Evolutionary conservation across 2,113 vertebrate genomes (phyloP).

Genomic region (Ciconia stormi): DNA sequence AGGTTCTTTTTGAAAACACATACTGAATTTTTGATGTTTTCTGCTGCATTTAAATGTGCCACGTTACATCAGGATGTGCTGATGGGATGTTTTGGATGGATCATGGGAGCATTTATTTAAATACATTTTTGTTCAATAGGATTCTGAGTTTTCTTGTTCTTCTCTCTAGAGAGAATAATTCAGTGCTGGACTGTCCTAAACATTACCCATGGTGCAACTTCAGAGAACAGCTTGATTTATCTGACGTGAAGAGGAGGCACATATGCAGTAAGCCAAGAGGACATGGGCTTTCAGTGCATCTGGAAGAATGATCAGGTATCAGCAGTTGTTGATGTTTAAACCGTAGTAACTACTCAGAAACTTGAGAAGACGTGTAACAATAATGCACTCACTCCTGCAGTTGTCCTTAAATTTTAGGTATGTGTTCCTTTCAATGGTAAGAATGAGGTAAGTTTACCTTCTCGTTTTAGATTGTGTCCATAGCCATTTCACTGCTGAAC

Average conservation of each 20-base stretch:
- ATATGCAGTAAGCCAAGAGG: slow-evolving; percentile 37
- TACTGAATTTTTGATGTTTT: not conserved
- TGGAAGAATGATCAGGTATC: slow-evolving; percentile 62
- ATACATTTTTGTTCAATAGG: not conserved
- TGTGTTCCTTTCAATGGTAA: not conserved
- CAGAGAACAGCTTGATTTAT: not conserved
- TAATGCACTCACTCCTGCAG: not conserved
- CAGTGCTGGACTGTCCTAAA: not conserved
- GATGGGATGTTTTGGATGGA: not conserved
- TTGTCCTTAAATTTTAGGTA: not conserved
- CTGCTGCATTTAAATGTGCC: not conserved
- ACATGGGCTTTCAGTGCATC: slow-evolving; percentile 53
- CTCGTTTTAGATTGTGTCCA: fast-evolving
- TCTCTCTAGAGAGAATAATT: slow-evolving; percentile 50
- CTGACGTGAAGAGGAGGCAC: slow-evolving; percentile 39
- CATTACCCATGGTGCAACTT: not conserved
- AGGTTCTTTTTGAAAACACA: not conserved
- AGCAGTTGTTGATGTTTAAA: not conserved
- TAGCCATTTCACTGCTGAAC: not conserved
- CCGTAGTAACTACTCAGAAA: not conserved
- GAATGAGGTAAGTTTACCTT: not conserved
- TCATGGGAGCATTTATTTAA: not conserved
- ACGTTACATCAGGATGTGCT: not conserved
- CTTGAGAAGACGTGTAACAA: not conserved
- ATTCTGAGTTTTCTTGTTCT: not conserved